These are phyloP conservation scores for Drosophila tristis DNA, from an alignment of 1,140 invertebrate genomes.

Conservation along the genomic window DNA sequence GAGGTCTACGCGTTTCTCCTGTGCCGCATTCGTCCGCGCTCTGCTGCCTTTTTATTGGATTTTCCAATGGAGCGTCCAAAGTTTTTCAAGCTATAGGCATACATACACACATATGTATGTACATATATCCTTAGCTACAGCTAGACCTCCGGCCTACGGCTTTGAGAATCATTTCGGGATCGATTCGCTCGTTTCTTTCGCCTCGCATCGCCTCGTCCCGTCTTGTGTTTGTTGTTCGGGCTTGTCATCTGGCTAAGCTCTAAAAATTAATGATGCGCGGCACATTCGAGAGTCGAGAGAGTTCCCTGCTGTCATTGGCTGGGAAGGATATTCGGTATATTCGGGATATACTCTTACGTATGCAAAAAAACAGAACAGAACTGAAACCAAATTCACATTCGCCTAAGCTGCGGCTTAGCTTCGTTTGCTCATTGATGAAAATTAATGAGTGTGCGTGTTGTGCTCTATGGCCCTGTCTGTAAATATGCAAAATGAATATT, in stretches of 20 bases:
- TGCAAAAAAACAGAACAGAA: conserved; percentile 64
- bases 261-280: conserved; percentile 82
- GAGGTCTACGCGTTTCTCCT: conserved; percentile 5
- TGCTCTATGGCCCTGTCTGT: conserved; percentile 16
- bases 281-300: conserved; percentile 57
- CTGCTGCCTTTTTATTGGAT: conserved; percentile 56
- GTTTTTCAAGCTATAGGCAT: conserved; percentile 2
- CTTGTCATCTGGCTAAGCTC: conserved; percentile 81
- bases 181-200: conserved; percentile 34
- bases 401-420: conserved; percentile 75
- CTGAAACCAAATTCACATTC: conserved; percentile 65
- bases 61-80: conserved; percentile 59
- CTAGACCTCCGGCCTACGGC: conserved; percentile 10
- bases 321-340: conserved; percentile 34
- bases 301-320: conserved; percentile 71
- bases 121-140: background rate
- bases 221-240: conserved; percentile 52
- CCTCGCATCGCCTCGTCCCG: conserved; percentile 8
- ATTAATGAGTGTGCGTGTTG: conserved; percentile 79
- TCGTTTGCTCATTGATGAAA: conserved; percentile 74
- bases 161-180: conserved; percentile 37
- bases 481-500: conserved; percentile 47
- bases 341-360: conserved; percentile 44
- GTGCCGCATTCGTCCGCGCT: conserved; percentile 36
- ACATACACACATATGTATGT: background rate